A percentile compares a stretch with the other conserved stretches of the same genome.
These are phyloP conservation scores for Rhinolophus ferrumequinum DNA, from an alignment of 2,113 vertebrate species.

Conservation along the genomic window DNA sequence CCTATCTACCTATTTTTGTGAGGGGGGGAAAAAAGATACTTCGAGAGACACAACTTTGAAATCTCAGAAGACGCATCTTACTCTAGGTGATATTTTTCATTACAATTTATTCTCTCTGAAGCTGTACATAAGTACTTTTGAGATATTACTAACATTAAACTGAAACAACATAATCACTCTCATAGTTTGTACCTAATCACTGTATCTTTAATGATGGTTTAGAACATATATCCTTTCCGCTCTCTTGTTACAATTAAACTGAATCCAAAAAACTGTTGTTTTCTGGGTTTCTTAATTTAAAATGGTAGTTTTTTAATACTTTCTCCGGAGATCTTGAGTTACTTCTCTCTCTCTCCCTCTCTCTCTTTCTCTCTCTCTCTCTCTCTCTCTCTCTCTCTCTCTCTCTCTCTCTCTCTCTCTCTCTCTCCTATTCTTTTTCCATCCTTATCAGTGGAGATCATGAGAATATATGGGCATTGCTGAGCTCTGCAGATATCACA, in stretches of 20 bases:
- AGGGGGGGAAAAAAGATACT: background rate
- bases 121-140: background rate
- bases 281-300: background rate
- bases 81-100: background rate
- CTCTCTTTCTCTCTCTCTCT: background rate
- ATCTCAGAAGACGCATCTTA: background rate
- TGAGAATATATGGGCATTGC: background rate
- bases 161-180: background rate
- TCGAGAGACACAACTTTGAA: background rate
- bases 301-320: background rate
- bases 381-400: background rate
- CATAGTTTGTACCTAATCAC: background rate
- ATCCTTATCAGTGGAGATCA: background rate
- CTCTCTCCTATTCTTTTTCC: background rate
- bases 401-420: background rate
- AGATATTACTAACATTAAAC: background rate
- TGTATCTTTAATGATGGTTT: background rate
- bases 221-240: background rate
- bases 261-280: background rate
- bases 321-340: background rate
- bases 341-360: background rate
- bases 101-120: conserved; percentile 3
- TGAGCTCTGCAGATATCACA: background rate
- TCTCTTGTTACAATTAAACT: background rate
- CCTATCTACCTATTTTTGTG: background rate